These are phyloP conservation scores for Reticulitermes lucifugus DNA, from an alignment of 2,888 invertebrate genomes.

Conservation along the genomic window DNA sequence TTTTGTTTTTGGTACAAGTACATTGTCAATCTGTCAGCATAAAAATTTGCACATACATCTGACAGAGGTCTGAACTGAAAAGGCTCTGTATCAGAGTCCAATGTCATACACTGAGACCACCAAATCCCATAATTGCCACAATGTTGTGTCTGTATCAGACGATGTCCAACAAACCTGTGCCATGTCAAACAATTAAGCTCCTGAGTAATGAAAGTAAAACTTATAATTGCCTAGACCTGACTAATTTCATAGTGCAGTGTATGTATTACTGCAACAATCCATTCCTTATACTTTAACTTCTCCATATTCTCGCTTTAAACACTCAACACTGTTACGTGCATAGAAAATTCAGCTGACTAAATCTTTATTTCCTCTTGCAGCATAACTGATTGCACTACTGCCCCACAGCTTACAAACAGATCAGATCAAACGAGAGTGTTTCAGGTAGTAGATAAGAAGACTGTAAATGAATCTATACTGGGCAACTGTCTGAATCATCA, in stretches of 20 bases:
- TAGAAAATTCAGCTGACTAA: not conserved
- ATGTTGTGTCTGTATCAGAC: too few relatives aligned
- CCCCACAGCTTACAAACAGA: not conserved
- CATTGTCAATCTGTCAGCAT: too few relatives aligned
- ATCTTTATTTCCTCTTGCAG: not conserved
- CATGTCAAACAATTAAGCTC: too few relatives aligned
- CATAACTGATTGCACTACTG: not conserved
- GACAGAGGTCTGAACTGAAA: too few relatives aligned
- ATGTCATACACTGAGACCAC: too few relatives aligned
- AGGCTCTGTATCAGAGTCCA: too few relatives aligned
- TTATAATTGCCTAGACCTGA: not conserved
- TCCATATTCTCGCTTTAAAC: not conserved
- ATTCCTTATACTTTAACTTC: not conserved
- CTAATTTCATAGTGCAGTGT: not conserved
- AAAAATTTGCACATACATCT: too few relatives aligned
- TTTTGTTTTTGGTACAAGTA: too few relatives aligned
- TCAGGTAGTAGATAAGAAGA: conserved; percentile 85
- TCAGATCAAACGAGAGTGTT: conserved; percentile 88
- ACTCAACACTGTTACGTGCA: not conserved
- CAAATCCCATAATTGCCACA: too few relatives aligned
- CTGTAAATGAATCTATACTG: conserved; percentile 92
- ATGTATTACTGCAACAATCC: not conserved
- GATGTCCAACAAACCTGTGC: too few relatives aligned
- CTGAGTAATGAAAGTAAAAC: too few relatives aligned
- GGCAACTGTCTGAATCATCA: conserved; percentile 87